These are phyloP conservation scores for Eumaeus atala DNA, from an alignment of 1,140 invertebrate genomes.

Conservation along the genomic window DNA sequence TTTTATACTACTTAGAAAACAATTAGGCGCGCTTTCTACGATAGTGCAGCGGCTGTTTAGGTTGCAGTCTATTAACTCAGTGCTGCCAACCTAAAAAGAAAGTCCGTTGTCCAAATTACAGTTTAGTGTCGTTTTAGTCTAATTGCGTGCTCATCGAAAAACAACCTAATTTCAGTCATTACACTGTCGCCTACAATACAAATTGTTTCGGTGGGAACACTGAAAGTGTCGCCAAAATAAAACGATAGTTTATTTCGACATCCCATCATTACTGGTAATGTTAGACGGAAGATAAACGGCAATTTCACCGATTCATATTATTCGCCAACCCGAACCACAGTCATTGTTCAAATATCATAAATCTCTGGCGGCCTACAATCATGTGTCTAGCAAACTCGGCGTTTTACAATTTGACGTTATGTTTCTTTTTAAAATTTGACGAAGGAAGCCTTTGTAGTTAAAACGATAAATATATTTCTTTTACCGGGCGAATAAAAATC, in stretches of 20 bases:
- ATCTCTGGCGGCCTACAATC: no score
- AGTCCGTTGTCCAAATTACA: constrained; percentile 67
- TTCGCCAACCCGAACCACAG: no score
- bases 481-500: no score
- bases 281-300: not conserved
- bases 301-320: not conserved
- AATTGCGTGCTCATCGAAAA: constrained; percentile 54
- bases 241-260: not conserved
- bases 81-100: constrained; percentile 49
- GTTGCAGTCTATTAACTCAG: constrained; percentile 66
- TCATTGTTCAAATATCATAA: no score
- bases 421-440: no score
- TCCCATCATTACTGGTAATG: not conserved
- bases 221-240: not conserved
- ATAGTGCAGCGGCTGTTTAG: constrained; percentile 27
- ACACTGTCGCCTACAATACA: constrained; percentile 46
- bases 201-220: constrained; percentile 36
- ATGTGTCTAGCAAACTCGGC: no score
- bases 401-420: no score
- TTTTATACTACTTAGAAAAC: constrained; percentile 18
- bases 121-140: constrained; percentile 61
- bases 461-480: no score
- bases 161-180: constrained; percentile 24
- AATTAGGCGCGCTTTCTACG: constrained; percentile 32
- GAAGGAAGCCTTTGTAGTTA: no score